Evolutionary conservation across 2,797 vertebrate species (phyloP).

Genomic region (Coranthus polyacanthus): DNA sequence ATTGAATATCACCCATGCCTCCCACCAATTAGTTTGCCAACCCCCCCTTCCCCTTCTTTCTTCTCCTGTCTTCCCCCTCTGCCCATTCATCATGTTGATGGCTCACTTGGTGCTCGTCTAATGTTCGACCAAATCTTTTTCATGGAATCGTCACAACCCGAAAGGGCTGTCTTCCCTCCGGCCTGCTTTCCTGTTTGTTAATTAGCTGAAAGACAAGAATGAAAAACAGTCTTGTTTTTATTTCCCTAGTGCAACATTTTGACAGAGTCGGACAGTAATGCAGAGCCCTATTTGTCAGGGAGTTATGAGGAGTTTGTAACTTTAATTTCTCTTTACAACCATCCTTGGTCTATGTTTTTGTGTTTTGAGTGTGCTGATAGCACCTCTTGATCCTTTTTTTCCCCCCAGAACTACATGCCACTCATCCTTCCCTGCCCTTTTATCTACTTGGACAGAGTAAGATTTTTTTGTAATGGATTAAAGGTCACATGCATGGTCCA

Average conservation of each 20-base stretch:
- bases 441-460: constrained; percentile 51
- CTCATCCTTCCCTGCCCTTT: constrained; percentile 47
- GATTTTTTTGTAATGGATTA: constrained; percentile 45
- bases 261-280: constrained; percentile 59
- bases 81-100: constrained; percentile 81
- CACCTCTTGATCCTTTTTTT: constrained; percentile 47
- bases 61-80: constrained; percentile 14
- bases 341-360: constrained; percentile 42
- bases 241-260: constrained; percentile 74
- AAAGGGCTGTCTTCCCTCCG: constrained; percentile 57
- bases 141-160: constrained; percentile 35
- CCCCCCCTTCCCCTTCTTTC: constrained; percentile 4
- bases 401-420: constrained; percentile 27
- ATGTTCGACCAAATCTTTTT: constrained; percentile 57
- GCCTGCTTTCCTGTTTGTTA: constrained; percentile 78
- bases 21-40: constrained; percentile 65
- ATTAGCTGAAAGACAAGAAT: constrained; percentile 79
- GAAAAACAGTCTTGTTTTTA: constrained; percentile 73
- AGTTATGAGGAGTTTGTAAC: constrained; percentile 73
- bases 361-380: constrained; percentile 32
- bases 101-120: constrained; percentile 78
- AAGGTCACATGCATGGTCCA: constrained; percentile 58
- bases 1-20: constrained; percentile 62
- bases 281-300: constrained; percentile 64
- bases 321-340: constrained; percentile 72